Conservation (phyloP, 2,113 vertebrate species). For the Tauraco erythrolophus region DNA sequence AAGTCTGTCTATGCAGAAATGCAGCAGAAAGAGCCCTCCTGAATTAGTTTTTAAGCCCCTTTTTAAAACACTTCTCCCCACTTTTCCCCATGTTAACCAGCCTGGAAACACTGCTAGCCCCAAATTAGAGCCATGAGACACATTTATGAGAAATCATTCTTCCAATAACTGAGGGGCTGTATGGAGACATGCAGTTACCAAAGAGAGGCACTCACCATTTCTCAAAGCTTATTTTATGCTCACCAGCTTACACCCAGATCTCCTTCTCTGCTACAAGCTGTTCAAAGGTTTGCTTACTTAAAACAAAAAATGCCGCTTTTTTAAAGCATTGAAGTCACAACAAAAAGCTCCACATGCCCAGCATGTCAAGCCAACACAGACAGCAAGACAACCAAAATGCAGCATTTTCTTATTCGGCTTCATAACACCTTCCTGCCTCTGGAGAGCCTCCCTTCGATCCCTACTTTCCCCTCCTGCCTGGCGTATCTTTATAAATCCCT, state of each 20-base stretch:
- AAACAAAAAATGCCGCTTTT: not conserved
- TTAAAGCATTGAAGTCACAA: not conserved
- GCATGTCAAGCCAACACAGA: not conserved
- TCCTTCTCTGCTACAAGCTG: not conserved
- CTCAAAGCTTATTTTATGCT: slow-evolving; percentile 25
- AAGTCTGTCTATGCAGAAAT: not conserved
- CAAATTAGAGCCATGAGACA: not conserved
- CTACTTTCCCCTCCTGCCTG: not conserved
- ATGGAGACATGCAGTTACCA: not conserved
- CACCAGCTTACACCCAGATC: slow-evolving; percentile 1
- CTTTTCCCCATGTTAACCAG: not conserved
- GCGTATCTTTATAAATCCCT: not conserved
- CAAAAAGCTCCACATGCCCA: not conserved
- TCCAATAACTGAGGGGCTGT: not conserved
- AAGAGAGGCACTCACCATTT: not conserved
- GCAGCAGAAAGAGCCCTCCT: not conserved
- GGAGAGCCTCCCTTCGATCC: not conserved
- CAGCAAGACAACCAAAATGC: not conserved
- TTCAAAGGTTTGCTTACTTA: slow-evolving; percentile 31
- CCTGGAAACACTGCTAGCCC: not conserved
- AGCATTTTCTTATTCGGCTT: not conserved
- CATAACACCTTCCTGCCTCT: not conserved
- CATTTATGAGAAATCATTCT: not conserved
- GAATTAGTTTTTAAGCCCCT: not conserved
- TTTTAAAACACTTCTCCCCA: not conserved